Evolutionary conservation across 1,140 invertebrate genomes (phyloP).

Genomic region (Thrips palmi): DNA sequence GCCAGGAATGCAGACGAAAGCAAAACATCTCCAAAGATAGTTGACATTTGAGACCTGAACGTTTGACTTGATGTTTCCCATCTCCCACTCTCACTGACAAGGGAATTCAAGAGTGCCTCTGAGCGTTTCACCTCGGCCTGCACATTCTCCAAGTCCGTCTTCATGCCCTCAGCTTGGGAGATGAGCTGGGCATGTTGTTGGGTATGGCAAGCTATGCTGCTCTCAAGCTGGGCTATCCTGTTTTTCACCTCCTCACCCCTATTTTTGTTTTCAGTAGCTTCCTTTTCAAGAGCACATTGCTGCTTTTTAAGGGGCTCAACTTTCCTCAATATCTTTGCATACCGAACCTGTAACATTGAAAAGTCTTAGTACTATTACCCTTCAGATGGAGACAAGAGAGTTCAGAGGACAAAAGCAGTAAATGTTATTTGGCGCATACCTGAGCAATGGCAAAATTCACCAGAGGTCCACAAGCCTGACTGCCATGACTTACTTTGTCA

Average conservation of each 20-base stretch:
- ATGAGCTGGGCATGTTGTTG: constrained; percentile 98
- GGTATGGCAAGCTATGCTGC: constrained; percentile 91
- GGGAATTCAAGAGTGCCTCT: constrained; percentile 80
- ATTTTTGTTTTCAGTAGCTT: constrained; percentile 80
- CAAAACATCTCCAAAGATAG: constrained; percentile 93
- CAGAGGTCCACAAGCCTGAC: constrained; percentile 97
- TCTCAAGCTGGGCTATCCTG: constrained; percentile 79
- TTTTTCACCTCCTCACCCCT: constrained; percentile 87
- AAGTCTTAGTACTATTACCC: no score
- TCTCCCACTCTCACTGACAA: constrained; percentile 86
- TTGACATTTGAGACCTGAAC: constrained; percentile 97
- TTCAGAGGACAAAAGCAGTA: no score
- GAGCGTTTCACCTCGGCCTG: constrained; percentile 93
- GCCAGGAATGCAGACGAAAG: constrained; percentile 88
- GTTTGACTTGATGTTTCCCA: constrained; percentile 97
- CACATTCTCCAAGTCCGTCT: constrained; percentile 90
- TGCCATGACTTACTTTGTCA: constrained; percentile 97
- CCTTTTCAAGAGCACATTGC: constrained; percentile 70
- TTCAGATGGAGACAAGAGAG: no score
- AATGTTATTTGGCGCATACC: no score
- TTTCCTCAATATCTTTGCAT: constrained; percentile 96
- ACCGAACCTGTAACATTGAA: constrained; percentile 55
- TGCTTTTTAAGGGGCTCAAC: constrained; percentile 95
- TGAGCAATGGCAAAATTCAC: constrained; percentile 99
- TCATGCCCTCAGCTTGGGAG: constrained; percentile 96